phyloP scores from a whole-genome alignment of 2,797 vertebrate genomes.

The Hoplostethus mediterraneus region DNA sequence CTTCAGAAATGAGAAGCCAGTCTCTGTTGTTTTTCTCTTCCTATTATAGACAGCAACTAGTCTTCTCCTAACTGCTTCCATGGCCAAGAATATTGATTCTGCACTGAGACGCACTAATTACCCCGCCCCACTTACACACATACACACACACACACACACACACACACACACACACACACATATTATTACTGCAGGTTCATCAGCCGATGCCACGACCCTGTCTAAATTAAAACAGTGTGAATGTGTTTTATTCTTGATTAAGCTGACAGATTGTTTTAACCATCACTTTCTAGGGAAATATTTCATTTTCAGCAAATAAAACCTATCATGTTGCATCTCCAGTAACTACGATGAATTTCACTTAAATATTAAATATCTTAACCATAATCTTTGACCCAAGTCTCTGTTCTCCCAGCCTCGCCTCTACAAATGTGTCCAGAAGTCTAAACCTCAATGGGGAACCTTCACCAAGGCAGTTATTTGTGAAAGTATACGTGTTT shows the following conservation, averaged over 20 bases:
- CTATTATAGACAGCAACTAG: constrained; percentile 57
- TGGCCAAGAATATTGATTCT: constrained; percentile 43
- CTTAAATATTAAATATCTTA: neutral
- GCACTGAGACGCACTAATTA: constrained; percentile 50
- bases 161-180: neutral
- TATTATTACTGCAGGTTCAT: constrained; percentile 42
- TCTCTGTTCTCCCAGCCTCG: neutral
- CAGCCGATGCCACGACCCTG: constrained; percentile 24
- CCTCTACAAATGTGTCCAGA: constrained; percentile 6
- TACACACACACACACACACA: neutral
- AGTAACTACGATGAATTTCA: neutral
- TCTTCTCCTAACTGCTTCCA: constrained; percentile 32
- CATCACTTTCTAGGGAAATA: constrained; percentile 7
- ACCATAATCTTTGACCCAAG: neutral
- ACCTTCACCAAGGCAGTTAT: constrained; percentile 8
- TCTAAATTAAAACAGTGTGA: constrained; percentile 29
- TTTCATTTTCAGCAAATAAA: constrained; percentile 3
- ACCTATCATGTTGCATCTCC: neutral
- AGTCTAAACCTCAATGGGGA: neutral
- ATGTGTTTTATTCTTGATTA: constrained; percentile 51
- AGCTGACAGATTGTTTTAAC: constrained; percentile 16
- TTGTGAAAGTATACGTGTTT: constrained; percentile 8
- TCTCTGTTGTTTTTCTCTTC: constrained; percentile 73
- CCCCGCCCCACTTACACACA: constrained; percentile 13
- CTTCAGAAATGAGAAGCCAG: constrained; percentile 73